Conservation (phyloP, 1,140 invertebrate genomes). For the Brachionus koreanus region DNA sequence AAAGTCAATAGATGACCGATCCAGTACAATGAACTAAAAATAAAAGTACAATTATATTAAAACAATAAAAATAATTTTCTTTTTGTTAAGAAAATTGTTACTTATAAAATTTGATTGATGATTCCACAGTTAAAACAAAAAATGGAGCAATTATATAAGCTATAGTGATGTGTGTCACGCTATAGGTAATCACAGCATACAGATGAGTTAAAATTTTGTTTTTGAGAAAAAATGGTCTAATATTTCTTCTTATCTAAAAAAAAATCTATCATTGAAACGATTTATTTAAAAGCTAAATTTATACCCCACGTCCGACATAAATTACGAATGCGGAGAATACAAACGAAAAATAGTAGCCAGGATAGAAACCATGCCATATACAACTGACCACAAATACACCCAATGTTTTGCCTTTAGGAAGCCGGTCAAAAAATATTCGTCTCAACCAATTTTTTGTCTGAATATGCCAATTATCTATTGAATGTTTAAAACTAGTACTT, state of each 20-base stretch:
- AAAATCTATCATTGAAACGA: slow-evolving; percentile 47
- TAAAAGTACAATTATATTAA: not conserved
- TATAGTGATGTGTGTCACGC: slow-evolving; percentile 73
- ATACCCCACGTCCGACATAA: slow-evolving; percentile 20
- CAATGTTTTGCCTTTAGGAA: slow-evolving; percentile 59
- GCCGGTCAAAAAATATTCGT: slow-evolving; percentile 77
- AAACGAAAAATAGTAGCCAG: slow-evolving; percentile 94
- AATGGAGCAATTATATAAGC: slow-evolving; percentile 81
- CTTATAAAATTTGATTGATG: slow-evolving; percentile 24
- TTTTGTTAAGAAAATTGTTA: not conserved
- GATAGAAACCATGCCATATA: slow-evolving; percentile 92
- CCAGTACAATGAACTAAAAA: slow-evolving; percentile 44
- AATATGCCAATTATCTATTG: slow-evolving; percentile 75
- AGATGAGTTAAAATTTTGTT: slow-evolving; percentile 64
- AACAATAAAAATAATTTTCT: not conserved
- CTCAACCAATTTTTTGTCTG: slow-evolving; percentile 79
- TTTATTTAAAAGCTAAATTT: slow-evolving; percentile 58
- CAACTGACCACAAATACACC: slow-evolving; percentile 82
- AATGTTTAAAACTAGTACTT: slow-evolving; percentile 61
- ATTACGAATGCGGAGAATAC: slow-evolving; percentile 70
- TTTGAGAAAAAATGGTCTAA: slow-evolving; percentile 72
- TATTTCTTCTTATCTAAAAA: slow-evolving; percentile 63
- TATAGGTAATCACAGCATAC: slow-evolving; percentile 73
- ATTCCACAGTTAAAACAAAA: slow-evolving; percentile 70
- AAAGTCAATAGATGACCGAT: slow-evolving; percentile 10